Evolutionary conservation across 37 sponge, comb jelly and placozoan species (phyloP).

Genomic region (Lycopodina hypogea): DNA sequence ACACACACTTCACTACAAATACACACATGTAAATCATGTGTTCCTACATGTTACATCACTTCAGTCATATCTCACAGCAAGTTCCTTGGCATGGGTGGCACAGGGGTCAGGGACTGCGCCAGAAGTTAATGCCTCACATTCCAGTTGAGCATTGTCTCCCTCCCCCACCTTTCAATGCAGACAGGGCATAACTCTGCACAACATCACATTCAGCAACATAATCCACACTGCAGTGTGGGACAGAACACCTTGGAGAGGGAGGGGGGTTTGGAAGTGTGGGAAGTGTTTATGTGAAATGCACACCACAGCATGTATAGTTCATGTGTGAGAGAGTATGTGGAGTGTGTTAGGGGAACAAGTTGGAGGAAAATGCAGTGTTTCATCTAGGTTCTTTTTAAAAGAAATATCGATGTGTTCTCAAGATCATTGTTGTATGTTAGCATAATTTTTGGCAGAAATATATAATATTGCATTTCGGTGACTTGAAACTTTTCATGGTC

Average conservation of each 20-base stretch:
- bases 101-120: too few relatives aligned
- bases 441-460: too few relatives aligned
- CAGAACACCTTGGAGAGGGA: slow-evolving; percentile 37
- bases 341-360: neutral
- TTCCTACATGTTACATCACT: neutral
- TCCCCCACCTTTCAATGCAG: slow-evolving; percentile 1
- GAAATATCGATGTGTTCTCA: too few relatives aligned
- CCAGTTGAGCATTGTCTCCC: neutral
- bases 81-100: neutral
- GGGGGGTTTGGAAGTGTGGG: neutral
- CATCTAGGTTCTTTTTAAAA: too few relatives aligned
- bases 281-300: neutral
- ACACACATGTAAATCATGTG: too few relatives aligned
- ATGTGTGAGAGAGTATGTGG: neutral
- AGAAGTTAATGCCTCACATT: too few relatives aligned
- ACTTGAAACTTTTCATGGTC: too few relatives aligned
- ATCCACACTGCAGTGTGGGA: slow-evolving; percentile 50
- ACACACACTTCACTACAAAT: too few relatives aligned
- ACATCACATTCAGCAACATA: slow-evolving; percentile 25
- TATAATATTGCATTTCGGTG: too few relatives aligned
- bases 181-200: slow-evolving; percentile 18
- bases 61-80: neutral
- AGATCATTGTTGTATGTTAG: too few relatives aligned
- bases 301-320: too few relatives aligned
- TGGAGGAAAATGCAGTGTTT: too few relatives aligned